phyloP scores from a whole-genome alignment of 2,797 vertebrate species.

The Pangasius krempfi region DNA sequence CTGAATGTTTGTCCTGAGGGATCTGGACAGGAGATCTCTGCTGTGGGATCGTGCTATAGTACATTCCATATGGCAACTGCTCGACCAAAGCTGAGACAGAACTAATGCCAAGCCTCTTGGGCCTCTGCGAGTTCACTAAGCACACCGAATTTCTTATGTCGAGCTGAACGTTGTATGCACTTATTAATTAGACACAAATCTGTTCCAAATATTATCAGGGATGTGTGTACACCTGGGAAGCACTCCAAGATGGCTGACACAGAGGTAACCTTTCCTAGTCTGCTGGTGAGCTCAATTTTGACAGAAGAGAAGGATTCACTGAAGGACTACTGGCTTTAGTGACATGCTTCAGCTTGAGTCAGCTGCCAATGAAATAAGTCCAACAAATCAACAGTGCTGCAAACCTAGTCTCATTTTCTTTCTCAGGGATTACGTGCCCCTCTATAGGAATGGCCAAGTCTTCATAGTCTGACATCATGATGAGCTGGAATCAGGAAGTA shows the following conservation, averaged over 20 bases:
- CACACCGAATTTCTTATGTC: constrained; percentile 16
- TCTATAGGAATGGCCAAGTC: constrained; percentile 80
- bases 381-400: constrained; percentile 73
- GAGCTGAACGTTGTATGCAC: constrained; percentile 15
- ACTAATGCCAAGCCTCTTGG: constrained; percentile 42
- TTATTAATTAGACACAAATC: constrained; percentile 35
- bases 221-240: constrained; percentile 17
- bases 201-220: constrained; percentile 32
- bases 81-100: constrained; percentile 36
- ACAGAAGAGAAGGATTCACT: constrained; percentile 50
- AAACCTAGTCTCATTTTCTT: constrained; percentile 70
- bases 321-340: constrained; percentile 60
- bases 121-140: constrained; percentile 29
- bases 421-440: constrained; percentile 76
- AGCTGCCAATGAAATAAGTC: constrained; percentile 69
- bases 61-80: constrained; percentile 50
- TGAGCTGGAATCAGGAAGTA: constrained; percentile 64
- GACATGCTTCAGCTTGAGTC: constrained; percentile 55
- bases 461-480: constrained; percentile 81
- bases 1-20: constrained; percentile 44
- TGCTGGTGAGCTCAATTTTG: constrained; percentile 36
- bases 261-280: constrained; percentile 41
- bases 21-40: constrained; percentile 44
- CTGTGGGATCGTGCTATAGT: constrained; percentile 32
- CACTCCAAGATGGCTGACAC: constrained; percentile 52